A percentile compares a stretch with the other conserved stretches of the same genome.
Conservation (phyloP, 2,113 vertebrate genomes). For the Anarrhichthys ocellatus region DNA sequence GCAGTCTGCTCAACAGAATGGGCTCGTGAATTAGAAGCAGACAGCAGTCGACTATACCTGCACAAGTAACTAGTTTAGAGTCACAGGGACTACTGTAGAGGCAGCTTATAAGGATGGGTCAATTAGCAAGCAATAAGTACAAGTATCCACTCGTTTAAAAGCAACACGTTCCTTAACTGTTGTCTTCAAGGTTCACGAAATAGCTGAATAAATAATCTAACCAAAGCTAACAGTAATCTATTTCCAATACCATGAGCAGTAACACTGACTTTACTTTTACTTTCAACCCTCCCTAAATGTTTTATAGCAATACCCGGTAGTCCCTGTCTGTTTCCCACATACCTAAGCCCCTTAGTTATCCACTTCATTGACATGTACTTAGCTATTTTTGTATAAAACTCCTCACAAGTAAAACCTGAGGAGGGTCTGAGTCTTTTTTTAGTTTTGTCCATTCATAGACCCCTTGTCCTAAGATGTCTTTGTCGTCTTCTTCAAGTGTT, state of each 20-base stretch:
- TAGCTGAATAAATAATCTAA: slow-evolving; percentile 11
- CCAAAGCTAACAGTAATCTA: background rate
- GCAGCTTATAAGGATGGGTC: slow-evolving; percentile 5
- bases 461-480: background rate
- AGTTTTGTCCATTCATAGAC: background rate
- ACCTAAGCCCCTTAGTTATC: background rate
- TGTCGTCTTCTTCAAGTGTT: slow-evolving; percentile 9
- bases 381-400: slow-evolving; percentile 8
- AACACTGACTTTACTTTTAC: slow-evolving; percentile 86
- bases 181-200: slow-evolving; percentile 23
- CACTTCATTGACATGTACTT: background rate
- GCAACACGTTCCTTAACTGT: slow-evolving; percentile 5
- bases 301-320: slow-evolving; percentile 7
- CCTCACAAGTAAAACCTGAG: background rate
- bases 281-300: slow-evolving; percentile 4
- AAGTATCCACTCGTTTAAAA: slow-evolving; percentile 6
- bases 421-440: background rate
- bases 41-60: slow-evolving; percentile 22
- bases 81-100: background rate
- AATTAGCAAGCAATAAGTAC: background rate
- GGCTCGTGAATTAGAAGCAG: slow-evolving; percentile 50
- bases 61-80: slow-evolving; percentile 9
- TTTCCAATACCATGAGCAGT: slow-evolving; percentile 84
- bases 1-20: slow-evolving; percentile 61
- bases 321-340: slow-evolving; percentile 6